Evolutionary conservation across 2,888 invertebrate species (phyloP), one percentile per base, ranked within the genome.

Genomic region (Pristionchus entomophagus): DNA sequence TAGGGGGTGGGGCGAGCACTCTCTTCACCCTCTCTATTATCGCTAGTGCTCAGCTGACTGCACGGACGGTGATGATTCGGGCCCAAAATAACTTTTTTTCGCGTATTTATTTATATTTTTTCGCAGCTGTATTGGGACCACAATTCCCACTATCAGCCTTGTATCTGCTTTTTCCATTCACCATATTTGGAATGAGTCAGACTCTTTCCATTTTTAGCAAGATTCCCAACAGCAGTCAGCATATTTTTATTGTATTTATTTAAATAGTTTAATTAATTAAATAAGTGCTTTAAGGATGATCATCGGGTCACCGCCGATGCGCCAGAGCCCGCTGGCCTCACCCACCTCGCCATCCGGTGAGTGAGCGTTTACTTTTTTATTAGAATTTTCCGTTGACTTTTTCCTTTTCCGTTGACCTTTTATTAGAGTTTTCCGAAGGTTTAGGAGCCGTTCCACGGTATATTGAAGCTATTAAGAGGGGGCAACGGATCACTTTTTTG

Each of bases 231-330:
- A n/a, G n/a, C n/a, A n/a, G 59, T 59, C 17, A 29, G 5, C 29
- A 12, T 26, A 29, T 59, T 59, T 59, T 59, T 26, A 59, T 59
- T 59, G 59, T 26, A 19, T 19, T 51, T 17, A 29, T 53, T 59
- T 8, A 59, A 59, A 26, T 26, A 3, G 29, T 14, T 32, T 65
- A 35, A 32, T 12, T 65, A 35, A 14, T 65, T 32, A 35, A 59
- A 29, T 59, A 29, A 65, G 29, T 22, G 22, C 38, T 41, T 45
- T 51, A 19, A 78, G 32, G 6, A 81, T 81, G 81, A 53, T 56
- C 4, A n/a, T 81, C 81, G 81, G 81, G 53, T 81, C 81, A 8
- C 81, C 81, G 22, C 81, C 81, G 22, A 32, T 53, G 22, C 81
- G 19, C 22, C 81, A 53, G 56, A 41, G 41, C 38, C 81, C 81